Conservation (phyloP, 1,140 invertebrate genomes). For the Leptinotarsa texana region DNA sequence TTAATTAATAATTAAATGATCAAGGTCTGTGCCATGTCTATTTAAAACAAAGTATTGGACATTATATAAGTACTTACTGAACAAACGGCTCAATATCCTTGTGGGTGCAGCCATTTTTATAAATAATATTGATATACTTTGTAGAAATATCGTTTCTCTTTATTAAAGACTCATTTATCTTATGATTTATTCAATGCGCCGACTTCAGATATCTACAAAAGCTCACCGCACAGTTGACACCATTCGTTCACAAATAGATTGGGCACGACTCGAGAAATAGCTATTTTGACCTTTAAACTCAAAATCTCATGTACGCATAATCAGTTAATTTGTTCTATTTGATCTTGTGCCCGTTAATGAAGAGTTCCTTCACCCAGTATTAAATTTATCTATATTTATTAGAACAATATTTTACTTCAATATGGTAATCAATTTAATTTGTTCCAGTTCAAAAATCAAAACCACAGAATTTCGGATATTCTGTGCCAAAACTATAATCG, state of each 20-base stretch:
- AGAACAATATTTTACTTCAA: too few relatives aligned
- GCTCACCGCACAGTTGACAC: slow-evolving; percentile 1
- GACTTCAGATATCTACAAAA: neutral
- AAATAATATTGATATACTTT: neutral
- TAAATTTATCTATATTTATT: too few relatives aligned
- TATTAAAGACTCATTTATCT: neutral
- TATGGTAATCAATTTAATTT: too few relatives aligned
- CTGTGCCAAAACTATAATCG: too few relatives aligned
- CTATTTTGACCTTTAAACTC: slow-evolving; percentile 17
- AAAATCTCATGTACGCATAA: neutral
- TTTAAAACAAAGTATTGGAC: slow-evolving; percentile 20
- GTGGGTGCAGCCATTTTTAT: slow-evolving; percentile 37
- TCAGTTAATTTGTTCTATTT: neutral
- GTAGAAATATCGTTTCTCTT: neutral
- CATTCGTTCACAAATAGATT: slow-evolving; percentile 21
- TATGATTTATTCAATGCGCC: slow-evolving; percentile 6
- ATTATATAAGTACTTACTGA: slow-evolving; percentile 46
- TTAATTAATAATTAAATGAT: neutral
- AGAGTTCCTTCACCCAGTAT: too few relatives aligned
- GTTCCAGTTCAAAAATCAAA: too few relatives aligned
- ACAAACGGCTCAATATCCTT: slow-evolving; percentile 38
- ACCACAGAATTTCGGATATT: too few relatives aligned
- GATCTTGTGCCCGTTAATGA: too few relatives aligned
- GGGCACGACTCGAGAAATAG: neutral
- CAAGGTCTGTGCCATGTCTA: slow-evolving; percentile 1